Evolutionary conservation across 2,888 invertebrate species (phyloP), one percentile per base, ranked within the genome.

Genomic region (Drosophila trichaetosa): DNA sequence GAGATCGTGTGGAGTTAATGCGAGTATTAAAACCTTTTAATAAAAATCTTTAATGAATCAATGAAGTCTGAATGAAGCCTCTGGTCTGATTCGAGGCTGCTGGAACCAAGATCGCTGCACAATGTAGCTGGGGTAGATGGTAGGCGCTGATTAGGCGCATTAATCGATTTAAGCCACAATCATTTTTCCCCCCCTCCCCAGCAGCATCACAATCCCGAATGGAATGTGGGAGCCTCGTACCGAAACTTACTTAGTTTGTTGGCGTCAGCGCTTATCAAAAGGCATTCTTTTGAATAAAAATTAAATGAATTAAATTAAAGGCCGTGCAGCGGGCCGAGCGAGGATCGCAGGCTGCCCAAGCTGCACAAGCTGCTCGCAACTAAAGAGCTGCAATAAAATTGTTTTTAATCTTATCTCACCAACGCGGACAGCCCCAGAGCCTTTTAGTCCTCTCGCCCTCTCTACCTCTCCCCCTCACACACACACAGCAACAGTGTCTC

Each of bases 141-240:
- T 87, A 84, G 87, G 87, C 82, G 83, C 87, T 86, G 91, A 91
- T 91, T 91, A 91, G 91, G 83, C 81, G 87, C 89, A 90, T 91
- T 91, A 91, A 91, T 91, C 91, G 91, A 91, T 91, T 91, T 91
- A 90, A 91, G 91, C 90, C 90, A 91, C 90, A 91, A 91, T 90
- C 87, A 87, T 89, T 86, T 70, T 70, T 3, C 46, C 7, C 2
- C 24, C 46, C 7, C 42, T 3, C 21, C 40, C 4, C 33, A 42
- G 33, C 52, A 63, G 52, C 42, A 29, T 58, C 52, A 60, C 67
- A 73, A 79, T 69, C 61, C 64, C 64, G 67, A 70, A 75, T 82
- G 85, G 85, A 85, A 85, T 85, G 85, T 83, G 88, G 88, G 86
- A 85, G 86, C 88, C 83, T 65, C 27, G 10, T 10, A n/a, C 60